Evolutionary conservation across 2,113 vertebrate genomes (phyloP), one percentile per base, ranked within the genome.

Genomic region (Podarcis cretensis): DNA sequence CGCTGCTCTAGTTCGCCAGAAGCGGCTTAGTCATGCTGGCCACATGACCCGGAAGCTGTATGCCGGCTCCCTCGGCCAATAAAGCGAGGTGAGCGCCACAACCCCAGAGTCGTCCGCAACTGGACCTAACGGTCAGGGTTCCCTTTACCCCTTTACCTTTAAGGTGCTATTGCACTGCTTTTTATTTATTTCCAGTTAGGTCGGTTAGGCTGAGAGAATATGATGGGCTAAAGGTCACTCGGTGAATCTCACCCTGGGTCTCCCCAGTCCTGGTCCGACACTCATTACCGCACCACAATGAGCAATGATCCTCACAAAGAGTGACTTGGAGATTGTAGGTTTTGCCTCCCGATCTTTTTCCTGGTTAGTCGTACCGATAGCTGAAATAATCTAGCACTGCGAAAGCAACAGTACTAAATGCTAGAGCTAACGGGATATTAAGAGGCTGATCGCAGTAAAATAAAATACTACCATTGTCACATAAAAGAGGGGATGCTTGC

Each of bases 251-350:
- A 35, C 18, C 32, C 68, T 30, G 2, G 27, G 21, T 63, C 3
- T 32, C 59, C 16, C 54, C 6, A 27, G 2, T 25, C 25, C 66
- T 25, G 8, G 21, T 74, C 32, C 6, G n/a, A 37, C n/a, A 35
- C 21, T 68, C 66, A 48, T 68, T 27, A 27, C 73, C 40, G 21
- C 80, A 37, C 21, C 16, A 27, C 8, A 82, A 4, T 57, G 2
- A 7, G 25, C 16, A 25, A 16, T 5, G 2, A 54, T 57, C 30
- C 54, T 80, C 14, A 16, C 30, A 5, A 74, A 35, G 71, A 16
- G 4, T 2, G 5, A 5, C 18, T 57, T 57, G 0, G 10, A 23
- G 6, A 13, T 43, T 40, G 30, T 4, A n/a, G 14, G 2, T 2
- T 71, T 83, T n/a, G 25, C 23, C 7, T 48, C 14, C 40, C 25